Conservation (phyloP, 2,797 vertebrate species). For the Percopsis omiscomaycus region DNA sequence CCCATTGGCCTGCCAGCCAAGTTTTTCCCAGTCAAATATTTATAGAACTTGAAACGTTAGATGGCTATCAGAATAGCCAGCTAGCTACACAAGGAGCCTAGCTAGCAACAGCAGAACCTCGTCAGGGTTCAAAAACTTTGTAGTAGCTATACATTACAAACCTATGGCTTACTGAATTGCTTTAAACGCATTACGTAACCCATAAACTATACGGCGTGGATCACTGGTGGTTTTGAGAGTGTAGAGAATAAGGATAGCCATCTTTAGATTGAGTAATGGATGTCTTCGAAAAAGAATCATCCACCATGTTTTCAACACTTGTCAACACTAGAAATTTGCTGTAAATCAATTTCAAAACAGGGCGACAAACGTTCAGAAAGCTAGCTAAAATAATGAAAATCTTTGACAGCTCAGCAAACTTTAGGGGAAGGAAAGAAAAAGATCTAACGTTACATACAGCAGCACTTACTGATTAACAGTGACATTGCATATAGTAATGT, state of each 20-base stretch:
- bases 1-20: slow-evolving; percentile 56
- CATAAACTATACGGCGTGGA: slow-evolving; percentile 24
- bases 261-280: slow-evolving; percentile 40
- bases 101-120: slow-evolving; percentile 11
- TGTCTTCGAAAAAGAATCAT: slow-evolving; percentile 45
- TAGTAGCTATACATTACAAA: too few relatives aligned
- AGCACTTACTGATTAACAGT: slow-evolving; percentile 11
- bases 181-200: slow-evolving; percentile 32
- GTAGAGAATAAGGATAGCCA: slow-evolving; percentile 24
- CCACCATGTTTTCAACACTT: slow-evolving; percentile 35
- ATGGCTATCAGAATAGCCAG: slow-evolving; percentile 59
- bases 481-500: not conserved
- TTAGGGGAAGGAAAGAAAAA: slow-evolving; percentile 42
- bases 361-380: not conserved
- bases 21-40: slow-evolving; percentile 76
- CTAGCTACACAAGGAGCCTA: slow-evolving; percentile 32
- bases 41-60: slow-evolving; percentile 77
- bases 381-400: not conserved
- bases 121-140: slow-evolving; percentile 12
- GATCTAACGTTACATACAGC: slow-evolving; percentile 18
- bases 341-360: not conserved
- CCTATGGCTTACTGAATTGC: slow-evolving; percentile 11
- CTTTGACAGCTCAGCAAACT: slow-evolving; percentile 62
- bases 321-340: not conserved
- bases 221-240: slow-evolving; percentile 25